phyloP scores from a whole-genome alignment of 1,140 invertebrate genomes.

The Eumaeus atala region DNA sequence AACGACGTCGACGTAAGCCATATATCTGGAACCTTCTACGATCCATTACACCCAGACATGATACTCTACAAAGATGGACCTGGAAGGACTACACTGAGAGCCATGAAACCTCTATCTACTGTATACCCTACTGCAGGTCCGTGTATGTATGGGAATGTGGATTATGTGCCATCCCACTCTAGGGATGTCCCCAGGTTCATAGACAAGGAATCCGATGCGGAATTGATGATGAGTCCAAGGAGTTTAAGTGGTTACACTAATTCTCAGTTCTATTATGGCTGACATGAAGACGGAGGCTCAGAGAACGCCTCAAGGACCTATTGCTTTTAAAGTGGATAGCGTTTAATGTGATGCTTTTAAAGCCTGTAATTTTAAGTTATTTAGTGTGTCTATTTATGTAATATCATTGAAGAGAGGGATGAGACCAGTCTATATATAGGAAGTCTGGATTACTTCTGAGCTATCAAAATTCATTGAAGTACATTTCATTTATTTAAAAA shows the following conservation, averaged over 20 bases:
- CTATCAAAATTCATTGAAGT: too few relatives aligned
- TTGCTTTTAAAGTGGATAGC: constrained; percentile 44
- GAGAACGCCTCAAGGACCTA: constrained; percentile 53
- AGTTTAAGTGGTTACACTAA: constrained; percentile 62
- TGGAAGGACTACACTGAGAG: constrained; percentile 48
- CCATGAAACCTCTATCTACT: constrained; percentile 63
- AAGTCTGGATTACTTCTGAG: background rate
- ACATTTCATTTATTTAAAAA: background rate
- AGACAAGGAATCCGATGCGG: constrained; percentile 40
- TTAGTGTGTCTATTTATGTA: background rate
- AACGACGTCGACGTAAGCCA: constrained; percentile 67
- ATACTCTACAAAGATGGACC: constrained; percentile 60
- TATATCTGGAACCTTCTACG: constrained; percentile 67
- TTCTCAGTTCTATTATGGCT: constrained; percentile 67
- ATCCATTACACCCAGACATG: constrained; percentile 69
- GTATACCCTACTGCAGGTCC: constrained; percentile 57
- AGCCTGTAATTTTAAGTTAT: constrained; percentile 1
- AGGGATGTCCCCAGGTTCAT: constrained; percentile 43
- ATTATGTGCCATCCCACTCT: constrained; percentile 49
- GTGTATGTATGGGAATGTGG: constrained; percentile 66
- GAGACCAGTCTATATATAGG: background rate
- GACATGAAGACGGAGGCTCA: constrained; percentile 46
- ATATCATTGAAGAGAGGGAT: background rate
- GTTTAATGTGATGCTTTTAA: constrained; percentile 15
- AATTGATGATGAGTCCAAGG: constrained; percentile 59